Conservation (phyloP, 2,888 invertebrate species). For the Gordius sp. region DNA sequence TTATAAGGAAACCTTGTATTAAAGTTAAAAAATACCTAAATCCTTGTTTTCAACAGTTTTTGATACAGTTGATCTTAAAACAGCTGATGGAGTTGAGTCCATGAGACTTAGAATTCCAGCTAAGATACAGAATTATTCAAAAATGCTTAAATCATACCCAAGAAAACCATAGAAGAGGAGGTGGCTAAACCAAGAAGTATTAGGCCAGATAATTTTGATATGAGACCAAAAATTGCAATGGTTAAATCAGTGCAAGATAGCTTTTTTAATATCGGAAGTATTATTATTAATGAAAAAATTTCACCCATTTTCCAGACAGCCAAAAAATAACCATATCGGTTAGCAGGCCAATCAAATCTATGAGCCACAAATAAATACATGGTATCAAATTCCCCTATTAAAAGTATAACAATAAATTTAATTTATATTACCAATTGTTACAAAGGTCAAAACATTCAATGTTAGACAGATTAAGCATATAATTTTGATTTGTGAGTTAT, state of each 20-base stretch:
- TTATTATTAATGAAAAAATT: not conserved
- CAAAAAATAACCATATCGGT: not conserved
- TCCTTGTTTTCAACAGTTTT: not conserved
- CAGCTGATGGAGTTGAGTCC: not conserved
- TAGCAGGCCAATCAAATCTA: not conserved
- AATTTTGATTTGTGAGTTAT: too few species aligned
- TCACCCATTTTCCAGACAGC: not conserved
- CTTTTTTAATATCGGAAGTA: not conserved
- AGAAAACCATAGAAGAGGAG: not conserved
- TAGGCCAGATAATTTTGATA: not conserved
- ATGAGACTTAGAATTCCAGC: not conserved
- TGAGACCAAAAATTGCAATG: not conserved
- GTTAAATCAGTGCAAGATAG: not conserved
- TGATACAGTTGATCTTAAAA: not conserved
- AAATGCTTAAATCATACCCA: not conserved
- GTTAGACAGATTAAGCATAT: not conserved
- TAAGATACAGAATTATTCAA: not conserved
- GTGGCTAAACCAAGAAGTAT: not conserved
- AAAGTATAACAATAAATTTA: conserved; percentile 3
- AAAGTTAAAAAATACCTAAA: not conserved
- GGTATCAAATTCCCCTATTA: conserved; percentile 8
- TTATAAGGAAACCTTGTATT: not conserved
- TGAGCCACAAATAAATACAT: not conserved
- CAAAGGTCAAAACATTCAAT: conserved; percentile 7
- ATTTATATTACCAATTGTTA: conserved; percentile 3